Percentiles rank a stretch among this genome's conserved stretches.
Evolutionary conservation across 2,797 vertebrate species (phyloP).

Genomic region (Semotilus atromaculatus): DNA sequence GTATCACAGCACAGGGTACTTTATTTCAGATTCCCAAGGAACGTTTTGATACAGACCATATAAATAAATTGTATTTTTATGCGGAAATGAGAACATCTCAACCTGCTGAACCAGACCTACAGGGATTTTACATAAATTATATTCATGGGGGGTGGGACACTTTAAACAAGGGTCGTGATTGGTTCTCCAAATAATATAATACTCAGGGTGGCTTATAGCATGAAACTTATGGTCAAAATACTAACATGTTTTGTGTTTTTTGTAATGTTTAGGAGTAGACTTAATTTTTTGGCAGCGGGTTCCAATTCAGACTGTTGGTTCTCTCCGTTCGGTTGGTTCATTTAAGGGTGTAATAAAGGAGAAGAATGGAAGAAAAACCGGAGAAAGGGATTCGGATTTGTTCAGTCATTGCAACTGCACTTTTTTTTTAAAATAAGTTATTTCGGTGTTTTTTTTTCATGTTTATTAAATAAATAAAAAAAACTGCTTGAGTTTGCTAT

Average conservation of each 20-base stretch:
- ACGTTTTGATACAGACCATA: conserved; percentile 81
- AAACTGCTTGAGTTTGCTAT: conserved; percentile 72
- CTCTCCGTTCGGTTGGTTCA: conserved; percentile 57
- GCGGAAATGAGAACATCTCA: conserved; percentile 72
- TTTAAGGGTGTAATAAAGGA: conserved; percentile 39
- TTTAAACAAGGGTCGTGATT: conserved; percentile 64
- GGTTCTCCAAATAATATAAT: conserved; percentile 78
- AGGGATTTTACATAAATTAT: conserved; percentile 75
- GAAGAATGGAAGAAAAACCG: conserved; percentile 41
- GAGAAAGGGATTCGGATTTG: conserved; percentile 50
- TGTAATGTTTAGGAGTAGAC: conserved; percentile 52
- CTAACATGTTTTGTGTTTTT: conserved; percentile 64
- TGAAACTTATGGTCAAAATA: conserved; percentile 70
- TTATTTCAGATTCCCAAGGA: conserved; percentile 77
- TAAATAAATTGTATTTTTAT: conserved; percentile 83
- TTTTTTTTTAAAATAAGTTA: conserved; percentile 58
- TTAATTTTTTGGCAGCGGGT: conserved; percentile 60
- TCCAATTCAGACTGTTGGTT: conserved; percentile 65
- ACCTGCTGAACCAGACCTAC: conserved; percentile 71
- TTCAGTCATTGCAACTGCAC: conserved; percentile 61
- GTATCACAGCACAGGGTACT: conserved; percentile 83
- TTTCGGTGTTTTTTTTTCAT: conserved; percentile 64
- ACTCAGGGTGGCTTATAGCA: conserved; percentile 83
- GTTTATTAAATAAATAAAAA: conserved; percentile 74
- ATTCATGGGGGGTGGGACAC: conserved; percentile 65